Percentiles rank a stretch among this genome's conserved stretches.
Evolutionary conservation across 2,113 vertebrate species (phyloP).

Genomic region (Saccopteryx bilineata): DNA sequence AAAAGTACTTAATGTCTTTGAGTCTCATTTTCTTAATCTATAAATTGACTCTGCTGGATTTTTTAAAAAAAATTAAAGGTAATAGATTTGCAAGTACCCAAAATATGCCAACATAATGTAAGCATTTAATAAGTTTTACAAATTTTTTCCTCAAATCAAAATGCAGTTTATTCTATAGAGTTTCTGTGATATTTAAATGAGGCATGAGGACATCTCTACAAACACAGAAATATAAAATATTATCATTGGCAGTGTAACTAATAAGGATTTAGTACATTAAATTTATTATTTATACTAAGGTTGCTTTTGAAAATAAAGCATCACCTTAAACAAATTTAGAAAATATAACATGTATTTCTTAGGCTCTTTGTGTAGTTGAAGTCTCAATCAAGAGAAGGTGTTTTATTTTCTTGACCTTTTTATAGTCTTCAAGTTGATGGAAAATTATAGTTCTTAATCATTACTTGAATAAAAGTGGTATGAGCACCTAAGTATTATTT

Average conservation of each 20-base stretch:
- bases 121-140: background rate
- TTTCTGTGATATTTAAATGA: background rate
- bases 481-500: constrained; percentile 62
- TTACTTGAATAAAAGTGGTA: constrained; percentile 49
- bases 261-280: background rate
- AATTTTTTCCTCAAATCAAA: background rate
- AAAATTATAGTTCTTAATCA: constrained; percentile 78
- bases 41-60: background rate
- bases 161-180: background rate
- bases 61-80: background rate
- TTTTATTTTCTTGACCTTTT: constrained; percentile 71
- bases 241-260: background rate
- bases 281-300: background rate
- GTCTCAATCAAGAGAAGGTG: background rate
- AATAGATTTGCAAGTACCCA: background rate
- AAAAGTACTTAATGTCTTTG: background rate
- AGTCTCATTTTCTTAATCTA: background rate
- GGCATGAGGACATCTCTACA: background rate
- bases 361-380: background rate
- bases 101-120: background rate
- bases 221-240: constrained; percentile 30
- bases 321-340: background rate
- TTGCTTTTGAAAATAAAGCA: constrained; percentile 50
- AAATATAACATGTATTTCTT: constrained; percentile 37
- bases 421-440: constrained; percentile 59